These are phyloP conservation scores for Helleia helle DNA, from an alignment of 2,888 invertebrate species.

Conservation along the genomic window DNA sequence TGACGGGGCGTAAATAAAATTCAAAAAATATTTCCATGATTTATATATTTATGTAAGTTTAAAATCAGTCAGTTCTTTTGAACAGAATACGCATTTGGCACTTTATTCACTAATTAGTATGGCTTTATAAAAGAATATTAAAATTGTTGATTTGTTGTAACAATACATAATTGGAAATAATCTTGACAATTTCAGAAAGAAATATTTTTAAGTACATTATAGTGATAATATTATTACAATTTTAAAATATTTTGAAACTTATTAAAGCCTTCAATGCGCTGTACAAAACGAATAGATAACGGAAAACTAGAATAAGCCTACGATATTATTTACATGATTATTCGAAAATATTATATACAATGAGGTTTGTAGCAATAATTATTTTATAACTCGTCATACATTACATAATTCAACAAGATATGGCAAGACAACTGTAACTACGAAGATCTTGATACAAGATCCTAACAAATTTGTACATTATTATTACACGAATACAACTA, in stretches of 20 bases:
- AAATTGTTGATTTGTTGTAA: neutral
- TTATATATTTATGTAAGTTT: conserved; percentile 37
- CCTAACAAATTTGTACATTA: conserved; percentile 53
- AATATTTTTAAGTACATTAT: neutral
- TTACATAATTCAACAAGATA: conserved; percentile 48
- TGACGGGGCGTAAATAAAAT: conserved; percentile 13
- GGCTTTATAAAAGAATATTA: conserved; percentile 32
- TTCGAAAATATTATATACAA: conserved; percentile 31
- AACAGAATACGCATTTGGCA: conserved; percentile 69
- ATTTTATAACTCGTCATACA: conserved; percentile 19
- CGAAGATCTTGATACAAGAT: conserved; percentile 68
- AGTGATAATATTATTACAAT: conserved; percentile 1
- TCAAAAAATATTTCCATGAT: conserved; percentile 28
- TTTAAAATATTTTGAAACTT: conserved; percentile 12
- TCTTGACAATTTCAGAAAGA: neutral
- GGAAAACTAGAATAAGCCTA: conserved; percentile 13
- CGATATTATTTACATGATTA: conserved; percentile 22
- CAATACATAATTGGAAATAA: neutral
- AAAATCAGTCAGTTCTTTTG: conserved; percentile 65
- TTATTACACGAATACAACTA: conserved; percentile 25
- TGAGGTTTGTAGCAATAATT: conserved; percentile 28
- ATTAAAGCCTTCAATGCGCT: conserved; percentile 17
- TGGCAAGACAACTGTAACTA: conserved; percentile 61
- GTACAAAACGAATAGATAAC: conserved; percentile 18
- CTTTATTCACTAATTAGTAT: conserved; percentile 66